Conservation (phyloP, 2,888 invertebrate species). For the Cactoblastis cactorum region DNA sequence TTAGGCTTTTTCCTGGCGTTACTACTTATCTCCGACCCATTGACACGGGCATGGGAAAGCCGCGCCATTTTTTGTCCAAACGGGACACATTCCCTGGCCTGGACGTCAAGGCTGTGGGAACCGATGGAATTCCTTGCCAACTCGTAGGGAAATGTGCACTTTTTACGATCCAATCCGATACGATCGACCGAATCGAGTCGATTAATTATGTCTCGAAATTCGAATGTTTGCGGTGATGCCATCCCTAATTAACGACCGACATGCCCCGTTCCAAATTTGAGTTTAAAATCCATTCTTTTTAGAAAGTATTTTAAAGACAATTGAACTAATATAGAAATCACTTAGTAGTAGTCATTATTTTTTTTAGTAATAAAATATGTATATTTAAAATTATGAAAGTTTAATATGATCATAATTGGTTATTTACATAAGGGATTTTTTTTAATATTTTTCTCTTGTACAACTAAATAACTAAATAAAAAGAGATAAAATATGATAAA, state of each 20-base stretch:
- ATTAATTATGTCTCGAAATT: constrained; percentile 58
- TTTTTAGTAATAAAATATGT: too few relatives aligned
- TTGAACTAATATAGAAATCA: too few relatives aligned
- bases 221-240: constrained; percentile 51
- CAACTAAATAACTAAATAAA: too few relatives aligned
- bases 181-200: constrained; percentile 62
- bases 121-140: constrained; percentile 63
- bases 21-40: constrained; percentile 46
- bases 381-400: too few relatives aligned
- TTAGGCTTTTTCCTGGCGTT: constrained; percentile 27
- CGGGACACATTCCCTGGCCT: constrained; percentile 59
- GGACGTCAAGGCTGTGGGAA: constrained; percentile 71
- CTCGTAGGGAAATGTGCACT: constrained; percentile 63
- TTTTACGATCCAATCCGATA: constrained; percentile 60
- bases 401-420: too few relatives aligned
- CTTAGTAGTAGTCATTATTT: too few relatives aligned
- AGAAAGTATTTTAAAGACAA: constrained; percentile 12
- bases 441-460: too few relatives aligned
- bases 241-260: constrained; percentile 48
- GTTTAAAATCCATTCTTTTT: constrained; percentile 33
- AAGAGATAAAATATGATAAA: too few relatives aligned
- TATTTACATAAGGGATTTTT: too few relatives aligned
- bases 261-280: constrained; percentile 27
- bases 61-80: constrained; percentile 64
- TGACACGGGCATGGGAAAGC: constrained; percentile 71